These are phyloP conservation scores for Rousettus leschenaultii DNA, from an alignment of 2,113 vertebrate genomes.

Conservation along the genomic window DNA sequence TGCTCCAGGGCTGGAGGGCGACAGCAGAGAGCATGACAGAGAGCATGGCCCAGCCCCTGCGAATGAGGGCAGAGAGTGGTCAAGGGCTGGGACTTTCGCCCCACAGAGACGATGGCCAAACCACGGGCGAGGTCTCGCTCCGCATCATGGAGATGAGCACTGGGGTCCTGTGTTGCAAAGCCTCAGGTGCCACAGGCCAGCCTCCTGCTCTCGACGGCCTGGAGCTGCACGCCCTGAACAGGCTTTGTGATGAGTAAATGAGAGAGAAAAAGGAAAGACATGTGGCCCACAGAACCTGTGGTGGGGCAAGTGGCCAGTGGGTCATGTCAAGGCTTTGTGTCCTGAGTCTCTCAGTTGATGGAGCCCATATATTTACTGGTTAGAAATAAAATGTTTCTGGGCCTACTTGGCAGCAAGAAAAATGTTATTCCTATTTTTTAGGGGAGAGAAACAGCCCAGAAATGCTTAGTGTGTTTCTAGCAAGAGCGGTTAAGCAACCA, in stretches of 20 bases:
- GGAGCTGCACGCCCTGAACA: accelerated
- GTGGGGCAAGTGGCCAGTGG: background rate
- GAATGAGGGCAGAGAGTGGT: background rate
- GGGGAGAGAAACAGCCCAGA: background rate
- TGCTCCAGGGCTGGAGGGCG: background rate
- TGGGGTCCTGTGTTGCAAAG: no score
- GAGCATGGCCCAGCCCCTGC: background rate
- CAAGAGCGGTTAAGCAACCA: background rate
- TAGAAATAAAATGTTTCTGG: conserved; percentile 29
- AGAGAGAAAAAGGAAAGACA: background rate
- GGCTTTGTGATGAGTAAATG: background rate
- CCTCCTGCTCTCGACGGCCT: background rate
- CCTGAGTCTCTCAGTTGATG: background rate
- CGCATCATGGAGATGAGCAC: background rate
- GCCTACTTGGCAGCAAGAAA: background rate
- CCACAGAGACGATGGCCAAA: accelerated
- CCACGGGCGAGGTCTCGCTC: background rate
- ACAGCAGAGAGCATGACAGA: background rate
- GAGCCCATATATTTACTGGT: background rate
- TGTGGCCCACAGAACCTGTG: background rate
- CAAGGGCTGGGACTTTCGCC: background rate
- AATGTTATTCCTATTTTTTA: background rate
- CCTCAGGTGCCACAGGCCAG: background rate
- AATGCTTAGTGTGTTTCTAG: background rate
- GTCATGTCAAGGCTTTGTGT: background rate